These are phyloP conservation scores for Archaeoteleia sp. DNA, from an alignment of 2,888 invertebrate species.

Conservation along the genomic window DNA sequence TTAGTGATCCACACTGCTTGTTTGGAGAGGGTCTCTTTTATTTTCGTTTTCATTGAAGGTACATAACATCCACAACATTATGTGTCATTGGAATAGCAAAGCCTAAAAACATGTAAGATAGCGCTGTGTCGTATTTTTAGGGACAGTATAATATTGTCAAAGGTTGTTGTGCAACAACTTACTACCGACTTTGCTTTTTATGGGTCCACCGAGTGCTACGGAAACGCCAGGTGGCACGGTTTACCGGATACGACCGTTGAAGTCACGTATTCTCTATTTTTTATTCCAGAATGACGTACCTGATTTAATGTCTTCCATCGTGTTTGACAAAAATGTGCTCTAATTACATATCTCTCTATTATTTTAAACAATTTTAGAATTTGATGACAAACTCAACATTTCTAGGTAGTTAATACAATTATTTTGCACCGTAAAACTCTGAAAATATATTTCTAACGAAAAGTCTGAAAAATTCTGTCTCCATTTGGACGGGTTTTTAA, in stretches of 20 bases:
- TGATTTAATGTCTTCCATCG: constrained; percentile 30
- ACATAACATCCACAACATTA: not conserved
- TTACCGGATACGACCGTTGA: constrained; percentile 54
- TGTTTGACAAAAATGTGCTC: no score
- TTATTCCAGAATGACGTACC: constrained; percentile 42
- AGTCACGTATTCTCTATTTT: constrained; percentile 37
- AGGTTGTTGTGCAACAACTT: constrained; percentile 60
- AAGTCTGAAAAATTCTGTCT: no score
- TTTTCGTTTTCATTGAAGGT: no score
- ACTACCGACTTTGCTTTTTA: constrained; percentile 61
- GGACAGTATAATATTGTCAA: constrained; percentile 62
- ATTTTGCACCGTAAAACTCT: no score
- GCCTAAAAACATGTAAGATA: constrained; percentile 59
- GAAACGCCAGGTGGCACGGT: constrained; percentile 37
- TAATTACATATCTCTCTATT: no score
- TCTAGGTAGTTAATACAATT: no score
- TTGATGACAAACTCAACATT: no score
- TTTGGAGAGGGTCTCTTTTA: no score
- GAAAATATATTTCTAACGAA: no score
- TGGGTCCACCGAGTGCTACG: constrained; percentile 48
- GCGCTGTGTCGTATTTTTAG: constrained; percentile 62
- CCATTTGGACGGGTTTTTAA: no score
- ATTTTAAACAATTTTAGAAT: no score
- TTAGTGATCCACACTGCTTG: no score
- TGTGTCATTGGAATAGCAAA: constrained; percentile 13